Conservation (phyloP, 37 sponge, comb jelly and placozoan genomes). For the Spongilla lacustris region DNA sequence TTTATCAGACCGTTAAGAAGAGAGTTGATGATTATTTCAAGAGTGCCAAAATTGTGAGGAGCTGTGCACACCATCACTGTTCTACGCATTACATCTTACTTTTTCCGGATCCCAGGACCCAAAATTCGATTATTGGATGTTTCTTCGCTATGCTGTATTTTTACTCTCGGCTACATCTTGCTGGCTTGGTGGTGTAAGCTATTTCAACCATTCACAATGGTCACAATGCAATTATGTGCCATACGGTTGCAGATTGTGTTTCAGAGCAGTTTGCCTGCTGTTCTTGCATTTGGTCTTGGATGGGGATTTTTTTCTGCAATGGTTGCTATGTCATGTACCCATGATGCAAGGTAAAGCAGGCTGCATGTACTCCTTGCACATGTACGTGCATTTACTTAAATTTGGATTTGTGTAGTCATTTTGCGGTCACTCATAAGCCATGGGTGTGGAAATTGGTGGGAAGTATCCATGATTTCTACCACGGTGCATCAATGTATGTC, state of each 20-base stretch:
- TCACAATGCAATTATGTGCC: neutral
- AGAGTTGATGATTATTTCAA: constrained; percentile 86
- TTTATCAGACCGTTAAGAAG: constrained; percentile 71
- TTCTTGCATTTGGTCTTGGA: constrained; percentile 32
- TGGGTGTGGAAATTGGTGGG: constrained; percentile 93
- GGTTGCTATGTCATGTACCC: constrained; percentile 88
- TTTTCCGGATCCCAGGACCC: constrained; percentile 64
- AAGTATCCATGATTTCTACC: constrained; percentile 77
- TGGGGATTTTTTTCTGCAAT: constrained; percentile 84
- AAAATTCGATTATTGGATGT: constrained; percentile 90
- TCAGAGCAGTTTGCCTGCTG: constrained; percentile 55
- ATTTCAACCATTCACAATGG: neutral
- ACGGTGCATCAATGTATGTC: constrained; percentile 79
- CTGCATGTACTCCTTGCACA: too few relatives aligned
- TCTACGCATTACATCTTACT: neutral
- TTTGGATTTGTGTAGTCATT: constrained; percentile 66
- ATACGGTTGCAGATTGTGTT: constrained; percentile 45
- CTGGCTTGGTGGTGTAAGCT: constrained; percentile 62
- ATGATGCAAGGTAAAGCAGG: constrained; percentile 80
- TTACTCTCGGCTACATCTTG: constrained; percentile 41
- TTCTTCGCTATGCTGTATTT: constrained; percentile 75
- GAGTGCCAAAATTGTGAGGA: constrained; percentile 86
- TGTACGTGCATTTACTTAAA: too few relatives aligned
- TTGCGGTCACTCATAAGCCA: constrained; percentile 94
- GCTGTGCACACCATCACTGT: neutral